Conservation (phyloP, 2,113 vertebrate genomes). For the Podilymbus podiceps region DNA sequence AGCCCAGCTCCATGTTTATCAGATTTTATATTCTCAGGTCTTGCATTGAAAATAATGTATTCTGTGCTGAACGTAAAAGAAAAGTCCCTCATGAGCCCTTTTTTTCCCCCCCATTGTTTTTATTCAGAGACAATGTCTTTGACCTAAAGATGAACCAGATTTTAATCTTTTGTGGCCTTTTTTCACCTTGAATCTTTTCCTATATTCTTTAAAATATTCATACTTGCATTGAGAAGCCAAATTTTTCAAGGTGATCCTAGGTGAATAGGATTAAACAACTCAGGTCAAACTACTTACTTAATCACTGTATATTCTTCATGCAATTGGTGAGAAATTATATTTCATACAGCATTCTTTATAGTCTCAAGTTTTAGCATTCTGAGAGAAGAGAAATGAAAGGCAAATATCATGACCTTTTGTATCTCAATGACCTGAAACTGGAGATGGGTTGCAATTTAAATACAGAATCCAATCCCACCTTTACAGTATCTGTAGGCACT, state of each 20-base stretch:
- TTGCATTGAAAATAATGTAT: background rate
- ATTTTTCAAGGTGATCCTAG: conserved; percentile 57
- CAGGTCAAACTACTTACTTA: conserved; percentile 60
- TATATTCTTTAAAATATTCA: conserved; percentile 46
- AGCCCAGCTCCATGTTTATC: background rate
- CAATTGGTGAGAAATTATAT: conserved; percentile 54
- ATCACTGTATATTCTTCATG: conserved; percentile 60
- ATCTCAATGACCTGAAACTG: conserved; percentile 59
- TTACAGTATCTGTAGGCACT: conserved; percentile 29
- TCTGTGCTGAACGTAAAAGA: background rate
- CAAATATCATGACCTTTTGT: conserved; percentile 59
- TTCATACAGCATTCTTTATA: conserved; percentile 40
- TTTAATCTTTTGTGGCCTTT: conserved; percentile 22
- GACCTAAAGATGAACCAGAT: conserved; percentile 24
- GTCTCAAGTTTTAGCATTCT: conserved; percentile 51
- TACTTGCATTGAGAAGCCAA: conserved; percentile 5
- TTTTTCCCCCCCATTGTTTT: background rate
- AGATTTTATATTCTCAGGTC: background rate
- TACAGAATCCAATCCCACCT: conserved; percentile 33
- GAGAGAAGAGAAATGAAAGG: conserved; percentile 51
- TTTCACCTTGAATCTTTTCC: conserved; percentile 17
- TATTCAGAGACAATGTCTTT: conserved; percentile 25
- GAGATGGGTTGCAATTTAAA: conserved; percentile 52
- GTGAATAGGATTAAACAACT: conserved; percentile 65
- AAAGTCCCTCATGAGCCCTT: background rate